Percentiles rank a stretch among this genome's conserved stretches.
phyloP scores from a whole-genome alignment of 2,888 invertebrate genomes.

The Plagodis pulveraria region DNA sequence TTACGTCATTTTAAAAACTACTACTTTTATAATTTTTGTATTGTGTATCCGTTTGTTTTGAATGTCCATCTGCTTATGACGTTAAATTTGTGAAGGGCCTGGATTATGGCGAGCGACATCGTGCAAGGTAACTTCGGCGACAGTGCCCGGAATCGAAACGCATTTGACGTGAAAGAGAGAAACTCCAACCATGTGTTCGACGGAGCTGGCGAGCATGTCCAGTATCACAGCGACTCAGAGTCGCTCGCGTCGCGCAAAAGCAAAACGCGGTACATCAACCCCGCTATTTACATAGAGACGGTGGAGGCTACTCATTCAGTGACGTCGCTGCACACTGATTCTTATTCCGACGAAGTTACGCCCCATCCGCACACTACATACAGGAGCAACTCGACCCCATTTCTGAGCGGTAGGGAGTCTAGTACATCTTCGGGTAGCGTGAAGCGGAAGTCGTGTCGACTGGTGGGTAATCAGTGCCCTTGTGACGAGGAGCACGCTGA shows the following conservation, averaged over 20 bases:
- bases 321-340: slow-evolving; percentile 68
- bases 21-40: slow-evolving; percentile 45
- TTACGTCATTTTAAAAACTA: slow-evolving; percentile 43
- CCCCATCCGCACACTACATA: slow-evolving; percentile 77
- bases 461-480: slow-evolving; percentile 43
- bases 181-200: slow-evolving; percentile 73
- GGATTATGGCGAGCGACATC: slow-evolving; percentile 65
- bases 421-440: slow-evolving; percentile 64
- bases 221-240: slow-evolving; percentile 75
- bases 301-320: slow-evolving; percentile 72
- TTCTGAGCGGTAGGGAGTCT: slow-evolving; percentile 68
- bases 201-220: slow-evolving; percentile 74
- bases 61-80: slow-evolving; percentile 27
- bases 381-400: slow-evolving; percentile 75
- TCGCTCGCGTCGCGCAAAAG: slow-evolving; percentile 68
- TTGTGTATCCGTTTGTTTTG: slow-evolving; percentile 40
- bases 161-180: slow-evolving; percentile 48
- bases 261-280: slow-evolving; percentile 84
- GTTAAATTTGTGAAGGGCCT: slow-evolving; percentile 22
- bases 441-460: slow-evolving; percentile 71
- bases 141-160: slow-evolving; percentile 58
- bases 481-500: slow-evolving; percentile 41
- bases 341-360: slow-evolving; percentile 65
- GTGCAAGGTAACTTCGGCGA: slow-evolving; percentile 71
- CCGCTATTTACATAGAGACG: slow-evolving; percentile 85